Evolutionary conservation across 2,888 invertebrate species (phyloP).

Genomic region (Prosapia bicincta): DNA sequence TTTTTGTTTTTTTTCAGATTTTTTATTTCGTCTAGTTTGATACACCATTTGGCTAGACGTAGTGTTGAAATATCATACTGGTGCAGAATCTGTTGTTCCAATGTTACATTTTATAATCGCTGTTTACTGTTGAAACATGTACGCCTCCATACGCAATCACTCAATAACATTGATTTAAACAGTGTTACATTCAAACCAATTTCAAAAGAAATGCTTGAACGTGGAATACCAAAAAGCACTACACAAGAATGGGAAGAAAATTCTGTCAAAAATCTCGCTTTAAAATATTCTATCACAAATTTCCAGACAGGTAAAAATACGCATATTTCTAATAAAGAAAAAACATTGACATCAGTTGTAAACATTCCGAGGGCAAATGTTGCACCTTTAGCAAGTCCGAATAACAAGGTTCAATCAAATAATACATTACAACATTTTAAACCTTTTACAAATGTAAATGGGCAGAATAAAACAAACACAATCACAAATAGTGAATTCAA

Average conservation of each 20-base stretch:
- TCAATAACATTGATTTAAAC: conserved; percentile 3
- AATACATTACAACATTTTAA: too few species aligned
- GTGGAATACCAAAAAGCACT: background rate
- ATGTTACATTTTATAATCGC: conserved; percentile 14
- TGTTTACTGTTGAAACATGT: conserved; percentile 17
- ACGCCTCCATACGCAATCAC: conserved; percentile 10
- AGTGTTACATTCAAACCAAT: conserved; percentile 7
- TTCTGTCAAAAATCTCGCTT: background rate
- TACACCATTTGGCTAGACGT: background rate
- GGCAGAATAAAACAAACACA: background rate
- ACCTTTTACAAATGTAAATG: too few species aligned
- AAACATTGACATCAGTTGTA: background rate
- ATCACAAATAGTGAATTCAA: background rate
- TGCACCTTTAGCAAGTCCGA: background rate
- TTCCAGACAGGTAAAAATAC: background rate
- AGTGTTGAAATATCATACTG: conserved; percentile 9
- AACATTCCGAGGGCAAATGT: background rate
- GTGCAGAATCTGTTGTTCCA: conserved; percentile 8
- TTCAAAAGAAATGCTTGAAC: conserved; percentile 3
- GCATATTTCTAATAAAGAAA: background rate
- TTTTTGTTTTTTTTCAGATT: conserved; percentile 16
- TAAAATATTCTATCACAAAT: background rate
- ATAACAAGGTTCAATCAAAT: background rate
- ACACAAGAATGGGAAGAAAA: background rate
- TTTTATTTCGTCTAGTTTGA: background rate